phyloP scores from a whole-genome alignment of 1,140 invertebrate genomes.

The Dendroctonus valens region DNA sequence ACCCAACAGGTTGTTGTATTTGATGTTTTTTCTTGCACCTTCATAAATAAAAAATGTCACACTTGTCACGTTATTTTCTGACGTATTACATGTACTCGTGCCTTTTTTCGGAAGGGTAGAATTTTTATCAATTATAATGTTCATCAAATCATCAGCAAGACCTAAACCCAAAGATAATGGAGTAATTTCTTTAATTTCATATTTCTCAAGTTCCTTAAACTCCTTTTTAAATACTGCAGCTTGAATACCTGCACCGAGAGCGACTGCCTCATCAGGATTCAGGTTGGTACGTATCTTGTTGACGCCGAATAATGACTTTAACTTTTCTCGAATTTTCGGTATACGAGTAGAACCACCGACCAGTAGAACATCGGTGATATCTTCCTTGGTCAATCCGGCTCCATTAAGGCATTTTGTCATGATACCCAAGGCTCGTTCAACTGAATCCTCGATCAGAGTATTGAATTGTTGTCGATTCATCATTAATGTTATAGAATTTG shows the following conservation, averaged over 20 bases:
- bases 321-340: slow-evolving; percentile 54
- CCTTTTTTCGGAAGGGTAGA: slow-evolving; percentile 18
- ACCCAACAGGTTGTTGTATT: too few relatives aligned
- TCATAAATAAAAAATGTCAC: too few relatives aligned
- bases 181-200: slow-evolving; percentile 27
- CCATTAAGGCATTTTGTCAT: slow-evolving; percentile 25
- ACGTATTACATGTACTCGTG: slow-evolving; percentile 40
- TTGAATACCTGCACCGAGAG: slow-evolving; percentile 33
- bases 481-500: slow-evolving; percentile 68
- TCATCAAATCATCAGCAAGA: slow-evolving; percentile 7
- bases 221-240: slow-evolving; percentile 20
- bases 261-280: slow-evolving; percentile 49
- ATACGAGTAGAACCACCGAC: slow-evolving; percentile 66
- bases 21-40: too few relatives aligned
- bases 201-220: slow-evolving; percentile 4
- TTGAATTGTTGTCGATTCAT: slow-evolving; percentile 75
- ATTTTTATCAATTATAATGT: slow-evolving; percentile 20
- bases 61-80: too few relatives aligned
- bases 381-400: slow-evolving; percentile 9
- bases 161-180: slow-evolving; percentile 28
- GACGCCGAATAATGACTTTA: slow-evolving; percentile 54
- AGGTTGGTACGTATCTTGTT: slow-evolving; percentile 36
- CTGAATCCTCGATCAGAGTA: slow-evolving; percentile 63
- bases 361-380: slow-evolving; percentile 62
- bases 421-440: slow-evolving; percentile 52